Conservation (phyloP, 2,797 vertebrate species). For the Notamacropus eugenii region DNA sequence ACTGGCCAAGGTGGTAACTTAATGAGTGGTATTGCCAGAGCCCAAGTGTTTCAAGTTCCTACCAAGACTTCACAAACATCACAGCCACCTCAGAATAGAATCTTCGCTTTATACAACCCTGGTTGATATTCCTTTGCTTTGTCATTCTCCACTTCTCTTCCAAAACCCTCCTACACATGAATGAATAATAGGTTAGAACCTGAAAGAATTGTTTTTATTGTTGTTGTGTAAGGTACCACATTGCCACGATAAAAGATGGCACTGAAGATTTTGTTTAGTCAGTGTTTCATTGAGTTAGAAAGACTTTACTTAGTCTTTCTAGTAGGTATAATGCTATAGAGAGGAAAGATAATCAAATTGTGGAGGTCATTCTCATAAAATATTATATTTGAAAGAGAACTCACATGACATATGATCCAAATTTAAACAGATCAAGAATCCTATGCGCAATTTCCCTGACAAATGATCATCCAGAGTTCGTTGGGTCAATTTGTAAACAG, state of each 20-base stretch:
- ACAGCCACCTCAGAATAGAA: neutral
- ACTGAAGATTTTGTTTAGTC: neutral
- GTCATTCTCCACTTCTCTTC: neutral
- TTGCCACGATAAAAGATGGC: neutral
- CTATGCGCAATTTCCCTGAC: neutral
- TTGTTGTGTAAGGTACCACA: neutral
- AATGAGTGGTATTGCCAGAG: neutral
- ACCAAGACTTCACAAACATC: neutral
- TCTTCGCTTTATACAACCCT: neutral
- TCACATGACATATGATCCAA: neutral
- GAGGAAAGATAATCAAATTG: neutral
- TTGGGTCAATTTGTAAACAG: neutral
- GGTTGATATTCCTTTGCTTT: neutral
- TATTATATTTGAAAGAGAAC: neutral
- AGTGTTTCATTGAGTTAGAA: neutral
- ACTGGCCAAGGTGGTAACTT: neutral
- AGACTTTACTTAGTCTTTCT: neutral
- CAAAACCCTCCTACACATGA: neutral
- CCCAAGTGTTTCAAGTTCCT: neutral
- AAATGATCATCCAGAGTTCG: neutral
- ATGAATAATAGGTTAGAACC: neutral
- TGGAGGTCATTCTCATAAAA: neutral
- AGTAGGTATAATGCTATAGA: neutral
- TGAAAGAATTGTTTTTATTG: neutral
- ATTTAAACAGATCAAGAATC: neutral